These are phyloP conservation scores for Urocynchramus pylzowi DNA, from an alignment of 2,113 vertebrate genomes.

Conservation along the genomic window DNA sequence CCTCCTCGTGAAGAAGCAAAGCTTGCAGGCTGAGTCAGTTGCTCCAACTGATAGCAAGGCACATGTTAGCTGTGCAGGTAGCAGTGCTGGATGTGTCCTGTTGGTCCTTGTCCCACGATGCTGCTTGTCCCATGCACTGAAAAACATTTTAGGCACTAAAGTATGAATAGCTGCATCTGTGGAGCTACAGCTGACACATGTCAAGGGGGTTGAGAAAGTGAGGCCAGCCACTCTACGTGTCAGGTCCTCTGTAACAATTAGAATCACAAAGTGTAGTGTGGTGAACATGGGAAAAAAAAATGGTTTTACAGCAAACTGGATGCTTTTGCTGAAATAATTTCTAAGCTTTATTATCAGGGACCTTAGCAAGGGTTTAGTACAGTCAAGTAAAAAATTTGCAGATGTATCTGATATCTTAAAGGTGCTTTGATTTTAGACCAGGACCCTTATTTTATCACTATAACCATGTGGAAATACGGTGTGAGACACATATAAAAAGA, in stretches of 20 bases:
- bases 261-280: not conserved
- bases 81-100: not conserved
- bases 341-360: not conserved
- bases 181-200: not conserved
- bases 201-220: rapidly evolving
- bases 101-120: not conserved
- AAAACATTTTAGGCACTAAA: not conserved
- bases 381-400: not conserved
- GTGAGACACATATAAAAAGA: not conserved
- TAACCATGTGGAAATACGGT: not conserved
- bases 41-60: too few species aligned
- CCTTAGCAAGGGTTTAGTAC: not conserved
- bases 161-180: rapidly evolving
- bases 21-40: not conserved
- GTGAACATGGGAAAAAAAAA: not conserved
- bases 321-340: not conserved
- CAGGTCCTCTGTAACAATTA: not conserved
- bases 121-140: not conserved
- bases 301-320: not conserved
- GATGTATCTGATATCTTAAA: not conserved
- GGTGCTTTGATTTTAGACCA: not conserved
- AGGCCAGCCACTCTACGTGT: not conserved
- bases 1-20: not conserved
- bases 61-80: rapidly evolving
- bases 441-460: not conserved